Percentiles rank a stretch among this genome's conserved stretches.
Evolutionary conservation across 2,888 invertebrate species (phyloP).

Genomic region (Dynastes hyllus): DNA sequence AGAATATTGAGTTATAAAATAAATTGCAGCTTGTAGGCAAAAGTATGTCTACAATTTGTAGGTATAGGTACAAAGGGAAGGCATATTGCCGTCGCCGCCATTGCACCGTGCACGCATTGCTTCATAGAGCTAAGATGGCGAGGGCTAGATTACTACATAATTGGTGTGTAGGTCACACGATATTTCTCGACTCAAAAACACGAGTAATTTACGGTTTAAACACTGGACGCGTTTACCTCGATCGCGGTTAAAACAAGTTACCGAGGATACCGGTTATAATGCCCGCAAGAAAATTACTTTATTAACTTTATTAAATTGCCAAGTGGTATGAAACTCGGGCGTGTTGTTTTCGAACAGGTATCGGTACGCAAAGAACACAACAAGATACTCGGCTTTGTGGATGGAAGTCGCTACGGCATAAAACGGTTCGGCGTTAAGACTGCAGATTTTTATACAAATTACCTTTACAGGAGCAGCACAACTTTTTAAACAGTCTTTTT

Average conservation of each 20-base stretch:
- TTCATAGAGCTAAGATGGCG: slow-evolving; percentile 55
- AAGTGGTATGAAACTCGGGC: slow-evolving; percentile 33
- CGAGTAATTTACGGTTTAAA: slow-evolving; percentile 49
- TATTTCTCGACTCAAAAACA: slow-evolving; percentile 50
- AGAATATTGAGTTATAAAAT: slow-evolving; percentile 29
- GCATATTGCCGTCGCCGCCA: slow-evolving; percentile 47
- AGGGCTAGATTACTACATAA: slow-evolving; percentile 54
- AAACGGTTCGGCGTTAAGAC: too few species aligned
- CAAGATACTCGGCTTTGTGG: background rate
- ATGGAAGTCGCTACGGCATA: slow-evolving; percentile 11
- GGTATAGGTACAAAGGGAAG: slow-evolving; percentile 24
- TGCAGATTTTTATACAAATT: too few species aligned
- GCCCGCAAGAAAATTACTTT: slow-evolving; percentile 57
- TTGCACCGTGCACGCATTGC: slow-evolving; percentile 45
- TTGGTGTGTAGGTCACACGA: slow-evolving; percentile 54
- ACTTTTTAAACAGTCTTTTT: too few species aligned
- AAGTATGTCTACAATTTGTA: slow-evolving; percentile 49
- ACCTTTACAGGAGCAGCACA: too few species aligned
- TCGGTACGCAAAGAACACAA: background rate
- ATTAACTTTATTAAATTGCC: slow-evolving; percentile 59
- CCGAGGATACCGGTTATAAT: slow-evolving; percentile 51
- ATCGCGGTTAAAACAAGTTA: slow-evolving; percentile 49
- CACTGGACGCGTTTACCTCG: slow-evolving; percentile 51
- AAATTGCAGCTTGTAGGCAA: slow-evolving; percentile 44
- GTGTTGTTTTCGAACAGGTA: slow-evolving; percentile 31